Conservation (phyloP, 2,113 vertebrate genomes). For the Tautogolabrus adspersus region DNA sequence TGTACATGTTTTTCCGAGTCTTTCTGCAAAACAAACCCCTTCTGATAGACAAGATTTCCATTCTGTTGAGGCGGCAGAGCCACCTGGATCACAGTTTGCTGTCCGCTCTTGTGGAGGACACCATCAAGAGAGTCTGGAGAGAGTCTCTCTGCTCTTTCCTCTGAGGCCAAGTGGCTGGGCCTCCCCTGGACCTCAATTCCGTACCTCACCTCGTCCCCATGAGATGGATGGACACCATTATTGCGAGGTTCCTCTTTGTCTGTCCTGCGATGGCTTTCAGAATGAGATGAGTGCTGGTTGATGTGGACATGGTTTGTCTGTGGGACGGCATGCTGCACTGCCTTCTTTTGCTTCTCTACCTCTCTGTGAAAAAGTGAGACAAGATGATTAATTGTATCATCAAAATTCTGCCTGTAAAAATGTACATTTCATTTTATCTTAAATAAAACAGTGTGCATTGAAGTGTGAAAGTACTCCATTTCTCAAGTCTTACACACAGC, state of each 20-base stretch:
- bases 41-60: constrained; percentile 87
- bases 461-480: neutral
- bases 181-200: constrained; percentile 85
- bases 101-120: constrained; percentile 86
- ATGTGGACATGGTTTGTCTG: constrained; percentile 89
- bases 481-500: neutral
- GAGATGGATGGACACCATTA: constrained; percentile 79
- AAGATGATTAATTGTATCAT: constrained; percentile 13
- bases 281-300: constrained; percentile 80
- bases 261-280: constrained; percentile 77
- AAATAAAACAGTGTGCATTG: too few relatives aligned
- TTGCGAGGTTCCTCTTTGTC: constrained; percentile 77
- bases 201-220: constrained; percentile 82
- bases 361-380: constrained; percentile 82
- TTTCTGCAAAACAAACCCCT: constrained; percentile 82
- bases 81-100: constrained; percentile 72
- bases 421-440: neutral
- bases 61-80: constrained; percentile 89
- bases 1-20: constrained; percentile 91
- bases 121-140: constrained; percentile 83
- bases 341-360: constrained; percentile 85
- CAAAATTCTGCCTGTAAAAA: neutral
- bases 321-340: constrained; percentile 86
- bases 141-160: constrained; percentile 81
- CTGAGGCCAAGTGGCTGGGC: constrained; percentile 71